These are phyloP conservation scores for Phlogophora meticulosa DNA, from an alignment of 2,888 invertebrate genomes.

Conservation along the genomic window DNA sequence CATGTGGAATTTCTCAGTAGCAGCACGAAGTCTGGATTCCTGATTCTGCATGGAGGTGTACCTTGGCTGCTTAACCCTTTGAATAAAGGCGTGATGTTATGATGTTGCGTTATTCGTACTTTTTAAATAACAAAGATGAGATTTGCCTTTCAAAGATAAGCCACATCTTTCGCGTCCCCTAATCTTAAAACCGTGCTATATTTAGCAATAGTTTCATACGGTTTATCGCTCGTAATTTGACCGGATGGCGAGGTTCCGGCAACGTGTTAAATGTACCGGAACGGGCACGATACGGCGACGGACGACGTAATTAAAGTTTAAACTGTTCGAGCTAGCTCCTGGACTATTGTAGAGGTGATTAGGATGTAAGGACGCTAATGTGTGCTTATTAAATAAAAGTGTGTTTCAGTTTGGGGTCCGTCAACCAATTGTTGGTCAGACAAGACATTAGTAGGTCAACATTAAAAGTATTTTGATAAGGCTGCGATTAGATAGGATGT, in stretches of 20 bases:
- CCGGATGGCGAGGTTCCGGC: constrained; percentile 30
- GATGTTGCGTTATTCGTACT: no score
- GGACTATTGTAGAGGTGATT: constrained; percentile 4
- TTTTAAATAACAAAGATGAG: background rate
- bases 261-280: constrained; percentile 65
- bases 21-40: no score
- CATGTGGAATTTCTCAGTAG: no score
- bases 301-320: constrained; percentile 57
- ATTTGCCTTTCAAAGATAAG: background rate
- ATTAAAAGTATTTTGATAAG: no score
- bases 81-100: no score
- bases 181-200: constrained; percentile 16
- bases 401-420: background rate
- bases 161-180: background rate
- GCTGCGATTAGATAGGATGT: no score
- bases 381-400: constrained; percentile 20
- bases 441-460: background rate
- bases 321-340: constrained; percentile 37
- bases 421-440: background rate
- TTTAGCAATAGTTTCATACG: constrained; percentile 46
- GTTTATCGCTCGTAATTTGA: constrained; percentile 51
- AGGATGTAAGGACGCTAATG: constrained; percentile 3
- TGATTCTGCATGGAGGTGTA: no score
- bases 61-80: no score
- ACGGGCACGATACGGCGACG: constrained; percentile 59